Conservation (phyloP, 35 echinoderm and acorn worm species). For the Ophiothrix spiculata region DNA sequence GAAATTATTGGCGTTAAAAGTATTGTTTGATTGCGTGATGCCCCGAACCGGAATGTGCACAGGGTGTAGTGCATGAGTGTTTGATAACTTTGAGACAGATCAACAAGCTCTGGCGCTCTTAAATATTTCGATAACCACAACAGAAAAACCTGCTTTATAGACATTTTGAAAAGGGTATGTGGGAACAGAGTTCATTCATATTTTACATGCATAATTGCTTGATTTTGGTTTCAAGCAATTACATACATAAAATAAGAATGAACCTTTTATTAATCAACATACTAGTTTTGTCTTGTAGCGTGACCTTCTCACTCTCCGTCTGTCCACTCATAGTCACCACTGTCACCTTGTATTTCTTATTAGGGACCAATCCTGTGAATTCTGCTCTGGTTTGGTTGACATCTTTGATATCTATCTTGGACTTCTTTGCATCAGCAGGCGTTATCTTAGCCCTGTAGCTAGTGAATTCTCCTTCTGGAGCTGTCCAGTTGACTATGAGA, state of each 20-base stretch:
- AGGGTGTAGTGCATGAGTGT: no score
- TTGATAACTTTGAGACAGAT: no score
- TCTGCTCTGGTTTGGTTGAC: constrained; percentile 63
- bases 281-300: constrained; percentile 74
- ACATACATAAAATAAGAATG: not conserved
- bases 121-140: not conserved
- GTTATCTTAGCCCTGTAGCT: constrained; percentile 60
- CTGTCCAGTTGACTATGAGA: constrained; percentile 50
- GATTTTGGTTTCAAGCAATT: not conserved
- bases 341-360: constrained; percentile 64
- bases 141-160: not conserved
- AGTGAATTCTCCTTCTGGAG: constrained; percentile 53
- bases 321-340: constrained; percentile 57
- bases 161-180: not conserved
- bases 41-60: no score
- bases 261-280: not conserved
- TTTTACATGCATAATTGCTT: no score
- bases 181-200: no score
- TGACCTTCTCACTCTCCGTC: constrained; percentile 64
- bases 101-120: not conserved
- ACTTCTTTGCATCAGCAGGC: constrained; percentile 73
- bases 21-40: no score
- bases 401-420: constrained; percentile 64
- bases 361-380: constrained; percentile 59
- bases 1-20: no score